Conservation (phyloP, 1,140 invertebrate genomes). For the Apolygus lucorum region DNA sequence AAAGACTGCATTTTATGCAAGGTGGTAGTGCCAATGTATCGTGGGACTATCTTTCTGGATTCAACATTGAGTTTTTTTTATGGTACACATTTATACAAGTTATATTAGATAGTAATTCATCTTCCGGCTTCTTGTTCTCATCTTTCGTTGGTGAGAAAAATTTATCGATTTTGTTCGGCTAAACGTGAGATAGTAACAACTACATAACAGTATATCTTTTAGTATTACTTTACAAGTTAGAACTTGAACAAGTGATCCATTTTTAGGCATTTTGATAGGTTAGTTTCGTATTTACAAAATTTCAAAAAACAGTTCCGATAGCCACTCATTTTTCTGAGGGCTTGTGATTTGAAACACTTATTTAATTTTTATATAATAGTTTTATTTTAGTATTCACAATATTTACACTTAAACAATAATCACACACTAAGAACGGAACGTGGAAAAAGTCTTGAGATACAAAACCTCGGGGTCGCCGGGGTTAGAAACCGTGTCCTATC, state of each 20-base stretch:
- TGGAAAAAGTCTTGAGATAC: not conserved
- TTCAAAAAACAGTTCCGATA: no score
- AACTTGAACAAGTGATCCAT: not conserved
- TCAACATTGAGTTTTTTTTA: not conserved
- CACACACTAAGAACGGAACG: constrained; percentile 1
- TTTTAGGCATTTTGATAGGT: no score
- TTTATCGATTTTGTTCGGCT: not conserved
- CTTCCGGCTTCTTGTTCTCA: no score
- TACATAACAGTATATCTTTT: constrained; percentile 9
- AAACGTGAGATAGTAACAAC: constrained; percentile 16
- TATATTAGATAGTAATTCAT: no score
- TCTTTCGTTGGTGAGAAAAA: no score
- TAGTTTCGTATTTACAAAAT: no score
- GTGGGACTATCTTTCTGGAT: not conserved
- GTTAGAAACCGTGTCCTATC: constrained; percentile 42
- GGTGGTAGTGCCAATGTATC: not conserved
- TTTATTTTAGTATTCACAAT: constrained; percentile 22
- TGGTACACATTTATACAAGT: not conserved
- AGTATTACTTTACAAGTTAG: not conserved
- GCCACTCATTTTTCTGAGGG: no score
- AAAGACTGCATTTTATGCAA: no score
- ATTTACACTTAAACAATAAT: constrained; percentile 15
- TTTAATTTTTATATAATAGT: no score
- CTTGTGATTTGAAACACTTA: no score
- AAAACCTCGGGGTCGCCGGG: not conserved